phyloP scores from a whole-genome alignment of 2,113 vertebrate genomes.

The Formicarius rufipectus region DNA sequence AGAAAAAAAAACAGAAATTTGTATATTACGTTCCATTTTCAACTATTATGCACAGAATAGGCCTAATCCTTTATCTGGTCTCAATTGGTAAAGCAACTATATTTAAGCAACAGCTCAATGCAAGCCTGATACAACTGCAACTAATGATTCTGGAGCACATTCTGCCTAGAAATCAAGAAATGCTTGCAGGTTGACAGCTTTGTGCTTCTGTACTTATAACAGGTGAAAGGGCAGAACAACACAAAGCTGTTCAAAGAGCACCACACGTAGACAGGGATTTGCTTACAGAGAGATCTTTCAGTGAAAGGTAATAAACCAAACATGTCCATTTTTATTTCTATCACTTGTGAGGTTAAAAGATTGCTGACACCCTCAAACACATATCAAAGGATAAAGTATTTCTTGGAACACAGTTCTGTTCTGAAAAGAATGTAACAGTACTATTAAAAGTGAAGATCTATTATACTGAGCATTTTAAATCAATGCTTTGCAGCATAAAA shows the following conservation, averaged over 20 bases:
- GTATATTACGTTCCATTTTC: neutral
- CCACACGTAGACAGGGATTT: rapidly evolving
- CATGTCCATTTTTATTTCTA: neutral
- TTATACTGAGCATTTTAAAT: neutral
- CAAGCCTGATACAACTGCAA: neutral
- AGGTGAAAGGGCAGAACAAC: neutral
- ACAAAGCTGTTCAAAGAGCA: neutral
- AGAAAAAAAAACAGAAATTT: neutral
- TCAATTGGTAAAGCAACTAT: neutral
- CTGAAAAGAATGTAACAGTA: neutral
- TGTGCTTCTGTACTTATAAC: neutral
- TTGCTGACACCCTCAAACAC: neutral
- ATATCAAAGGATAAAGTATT: neutral
- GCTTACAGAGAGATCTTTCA: rapidly evolving
- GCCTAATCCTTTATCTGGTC: rapidly evolving
- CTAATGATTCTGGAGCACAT: neutral
- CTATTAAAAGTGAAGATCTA: neutral
- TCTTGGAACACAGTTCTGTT: neutral
- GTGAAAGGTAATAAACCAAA: neutral
- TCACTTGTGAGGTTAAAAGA: neutral
- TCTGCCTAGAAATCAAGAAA: neutral
- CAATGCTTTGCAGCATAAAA: neutral
- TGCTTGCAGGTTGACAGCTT: neutral
- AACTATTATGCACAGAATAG: neutral
- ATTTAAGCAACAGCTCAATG: neutral